Evolutionary conservation across 1,140 invertebrate species (phyloP).

Genomic region (Ooceraea biroi): DNA sequence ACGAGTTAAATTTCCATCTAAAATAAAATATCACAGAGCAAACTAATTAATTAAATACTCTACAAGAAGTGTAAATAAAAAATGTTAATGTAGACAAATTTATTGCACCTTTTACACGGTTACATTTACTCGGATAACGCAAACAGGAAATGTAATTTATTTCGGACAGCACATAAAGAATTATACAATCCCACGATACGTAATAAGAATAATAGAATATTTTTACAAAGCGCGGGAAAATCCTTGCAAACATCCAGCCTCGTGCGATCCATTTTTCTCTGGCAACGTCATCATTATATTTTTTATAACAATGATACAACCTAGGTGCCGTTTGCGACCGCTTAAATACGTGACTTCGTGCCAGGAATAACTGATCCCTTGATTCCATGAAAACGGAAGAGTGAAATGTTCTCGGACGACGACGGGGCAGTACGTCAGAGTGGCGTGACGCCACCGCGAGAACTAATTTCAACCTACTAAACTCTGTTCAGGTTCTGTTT

Average conservation of each 20-base stretch:
- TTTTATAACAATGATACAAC: slow-evolving; percentile 40
- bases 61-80: neutral
- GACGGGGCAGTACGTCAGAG: neutral
- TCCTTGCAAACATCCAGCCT: slow-evolving; percentile 9
- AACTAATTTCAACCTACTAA: slow-evolving; percentile 63
- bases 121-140: neutral
- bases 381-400: slow-evolving; percentile 21
- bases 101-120: neutral
- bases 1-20: neutral
- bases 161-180: neutral
- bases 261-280: slow-evolving; percentile 36
- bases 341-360: slow-evolving; percentile 60
- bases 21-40: neutral
- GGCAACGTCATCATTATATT: slow-evolving; percentile 19
- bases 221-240: slow-evolving; percentile 18
- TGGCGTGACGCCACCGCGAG: neutral
- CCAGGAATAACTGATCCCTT: slow-evolving; percentile 49
- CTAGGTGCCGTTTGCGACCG: slow-evolving; percentile 38
- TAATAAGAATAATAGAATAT: slow-evolving; percentile 26
- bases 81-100: neutral
- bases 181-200: slow-evolving; percentile 17
- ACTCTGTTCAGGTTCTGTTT: neutral
- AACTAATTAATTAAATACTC: neutral
- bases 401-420: slow-evolving; percentile 38
- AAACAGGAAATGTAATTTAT: neutral